Base-by-base conservation (phyloP, 1,140 invertebrate species). In the Arctopsyche grandis region DNA sequence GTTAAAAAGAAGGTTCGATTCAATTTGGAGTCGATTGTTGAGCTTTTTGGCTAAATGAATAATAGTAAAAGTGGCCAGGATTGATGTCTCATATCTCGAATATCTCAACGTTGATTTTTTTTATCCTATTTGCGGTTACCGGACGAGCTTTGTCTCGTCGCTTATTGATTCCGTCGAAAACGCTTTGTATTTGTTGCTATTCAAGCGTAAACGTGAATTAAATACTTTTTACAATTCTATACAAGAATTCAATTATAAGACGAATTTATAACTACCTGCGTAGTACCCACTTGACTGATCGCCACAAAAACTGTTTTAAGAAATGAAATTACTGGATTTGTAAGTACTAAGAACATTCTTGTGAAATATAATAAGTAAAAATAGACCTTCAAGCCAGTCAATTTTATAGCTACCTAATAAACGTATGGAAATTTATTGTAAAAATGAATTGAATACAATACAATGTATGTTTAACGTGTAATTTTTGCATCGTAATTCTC, bases 171-270 rank as follows among this genome's bases (percentile, higher is more conserved):
- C 16, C 48, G 10, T 16, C 48, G 48, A 52, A 66, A 66, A 66
- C 24, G 63, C 24, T 66, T 26, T 24, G 63, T 66, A 66, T 66
- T 66, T 66, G 63, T 66, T 66, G 63, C 24, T 66, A 66, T 66
- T 66, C 63, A 66, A 66, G 63, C 63, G 63, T 66, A 66, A 66
- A 66, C 63, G 63, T 22, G 63, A 66, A 66, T 66, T 66, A 66
- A 66, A 66, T 66, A 66, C 63, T 66, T 66, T 66, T 66, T 66
- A 66, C 63, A 22, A 66, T 66, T 66, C 63, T 26, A 66, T 66
- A 22, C 24, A 66, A 66, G 63, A 66, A 66, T 66, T 66, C 63
- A 66, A 66, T 66, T 66, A 66, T 66, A 22, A 60, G 21, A 3
- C 58, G 58, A 66, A 60, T 21, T 38, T 38, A 7, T 38, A 38